Evolutionary conservation across 2,113 vertebrate species (phyloP), one percentile per base, ranked within the genome.

Genomic region (Romanogobio albipinnatus): DNA sequence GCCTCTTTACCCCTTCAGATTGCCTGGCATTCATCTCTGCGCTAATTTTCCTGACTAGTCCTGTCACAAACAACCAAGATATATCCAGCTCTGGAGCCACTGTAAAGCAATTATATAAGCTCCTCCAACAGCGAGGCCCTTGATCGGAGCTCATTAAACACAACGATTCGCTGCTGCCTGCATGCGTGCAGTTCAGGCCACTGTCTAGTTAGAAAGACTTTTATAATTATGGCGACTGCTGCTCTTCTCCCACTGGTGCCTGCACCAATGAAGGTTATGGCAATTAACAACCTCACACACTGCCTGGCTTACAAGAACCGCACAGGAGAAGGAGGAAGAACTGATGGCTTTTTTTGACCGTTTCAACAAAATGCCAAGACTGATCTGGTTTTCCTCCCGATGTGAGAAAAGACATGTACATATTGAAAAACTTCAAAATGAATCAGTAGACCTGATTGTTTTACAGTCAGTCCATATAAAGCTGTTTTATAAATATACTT

Each of bases 71-170:
- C 76, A 84, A 45, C 39, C 74, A 66, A 61, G 58, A 36, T 24
- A 49, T 56, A 51, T 51, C 53, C 70, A 51, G 70, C 53, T 71
- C 68, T 29, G 53, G 24, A 76, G 68, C 22, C 71, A 62, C 85
- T 53, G 79, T 51, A 82, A 82, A 76, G 80, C 82, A 87, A 81
- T 84, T 84, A 81, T 24, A 62, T 66, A 70, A 39, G 33, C 70
- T 61, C 58, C 26, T 74, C 51, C 33, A 74, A 76, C 68, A 75
- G 68, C 36, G 56, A 53, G 70, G 45, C 62, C 59, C 58, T 66
- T 78, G 74, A 81, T 76, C 68, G 11, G 45, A 43, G 71, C 70
- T 87, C 84, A 87, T 87, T 84, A 84, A 84, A 76, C 39, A 76
- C 82, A 47, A 51, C 56, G 39, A 81, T 81, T 74, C 39, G 26